Percentiles rank a stretch among this genome's conserved stretches.
Evolutionary conservation across 1,140 invertebrate genomes (phyloP).

Genomic region (Lithobius niger): DNA sequence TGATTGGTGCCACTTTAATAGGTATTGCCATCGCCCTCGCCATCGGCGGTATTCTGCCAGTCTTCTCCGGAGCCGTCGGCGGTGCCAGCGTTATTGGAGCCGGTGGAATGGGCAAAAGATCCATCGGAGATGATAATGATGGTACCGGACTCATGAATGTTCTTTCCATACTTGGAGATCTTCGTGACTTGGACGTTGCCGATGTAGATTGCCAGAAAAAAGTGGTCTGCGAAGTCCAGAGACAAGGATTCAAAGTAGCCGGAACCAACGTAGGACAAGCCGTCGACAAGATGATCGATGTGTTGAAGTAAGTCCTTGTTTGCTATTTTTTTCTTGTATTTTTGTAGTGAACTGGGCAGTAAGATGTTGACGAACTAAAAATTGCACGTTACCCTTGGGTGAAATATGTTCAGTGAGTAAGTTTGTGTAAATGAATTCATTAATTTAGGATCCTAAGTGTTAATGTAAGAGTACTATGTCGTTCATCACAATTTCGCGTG

Average conservation of each 20-base stretch:
- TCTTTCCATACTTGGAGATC: background rate
- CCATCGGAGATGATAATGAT: background rate
- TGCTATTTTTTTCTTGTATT: no score
- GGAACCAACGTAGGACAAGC: slow-evolving; percentile 16
- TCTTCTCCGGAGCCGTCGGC: background rate
- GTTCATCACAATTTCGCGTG: no score
- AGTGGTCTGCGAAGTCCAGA: slow-evolving; percentile 23
- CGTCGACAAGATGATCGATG: slow-evolving; percentile 18
- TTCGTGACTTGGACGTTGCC: slow-evolving; percentile 18
- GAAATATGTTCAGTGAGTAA: no score
- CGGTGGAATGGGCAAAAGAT: background rate
- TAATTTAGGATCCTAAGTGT: no score
- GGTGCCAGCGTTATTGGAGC: no score
- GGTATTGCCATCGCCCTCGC: slow-evolving; percentile 5
- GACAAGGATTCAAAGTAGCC: slow-evolving; percentile 10
- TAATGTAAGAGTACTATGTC: no score
- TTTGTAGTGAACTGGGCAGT: no score
- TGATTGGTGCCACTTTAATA: slow-evolving; percentile 3
- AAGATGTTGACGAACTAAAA: no score
- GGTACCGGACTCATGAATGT: no score
- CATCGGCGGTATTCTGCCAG: slow-evolving; percentile 4
- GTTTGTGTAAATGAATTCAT: no score
- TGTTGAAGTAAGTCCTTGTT: slow-evolving; percentile 21
- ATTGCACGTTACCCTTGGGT: no score
- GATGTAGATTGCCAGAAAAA: slow-evolving; percentile 24